Evolutionary conservation across 2,888 invertebrate genomes (phyloP), one percentile per base, ranked within the genome.

Genomic region (Drosophila conformis): DNA sequence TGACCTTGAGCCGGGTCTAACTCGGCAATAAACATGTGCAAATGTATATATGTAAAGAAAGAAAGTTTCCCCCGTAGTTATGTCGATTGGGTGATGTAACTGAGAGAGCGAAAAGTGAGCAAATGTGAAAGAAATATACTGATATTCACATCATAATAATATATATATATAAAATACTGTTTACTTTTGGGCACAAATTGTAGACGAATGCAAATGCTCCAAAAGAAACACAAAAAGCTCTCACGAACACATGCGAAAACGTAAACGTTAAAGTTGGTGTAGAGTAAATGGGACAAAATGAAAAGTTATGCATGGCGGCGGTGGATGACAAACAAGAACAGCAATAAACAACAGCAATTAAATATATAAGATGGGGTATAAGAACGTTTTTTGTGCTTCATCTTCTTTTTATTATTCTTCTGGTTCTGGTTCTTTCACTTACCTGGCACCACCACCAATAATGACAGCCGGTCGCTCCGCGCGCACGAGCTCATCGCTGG

Each of bases 391-490:
- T 36, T 58, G 36, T 71, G 66, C 66, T 53, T 42, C 53, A 27
- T 40, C 38, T 6, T 46, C n/a, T 54, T 54, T 36, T 13, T 40
- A 13, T 11, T 52, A 5, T 46, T 46, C 13, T 21, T 21, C 27
- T 54, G 25, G 18, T 56, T 56, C 27, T 38, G 27, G 21, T 18
- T 52, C 13, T 54, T 36, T 49, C 60, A 88, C 93, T 93, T 93
- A 93, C 93, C 93, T 93, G 90, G 90, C 71, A 72, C 87, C 85
- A 89, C 87, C 84, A 89, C 91, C 92, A 82, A 92, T 91, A 84
- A 93, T 92, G 63, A 89, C 87, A 72, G 90, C 87, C 82, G 91
- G 91, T 68, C 92, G 91, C 71, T 92, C 92, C 76, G 91, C 87
- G 67, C 91, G 86, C 77, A 91, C 81, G 80, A 93, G 87, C 78